A percentile compares a stretch with the other conserved stretches of the same genome.
Conservation (phyloP, 2,113 vertebrate species). For the Elachura formosa region DNA sequence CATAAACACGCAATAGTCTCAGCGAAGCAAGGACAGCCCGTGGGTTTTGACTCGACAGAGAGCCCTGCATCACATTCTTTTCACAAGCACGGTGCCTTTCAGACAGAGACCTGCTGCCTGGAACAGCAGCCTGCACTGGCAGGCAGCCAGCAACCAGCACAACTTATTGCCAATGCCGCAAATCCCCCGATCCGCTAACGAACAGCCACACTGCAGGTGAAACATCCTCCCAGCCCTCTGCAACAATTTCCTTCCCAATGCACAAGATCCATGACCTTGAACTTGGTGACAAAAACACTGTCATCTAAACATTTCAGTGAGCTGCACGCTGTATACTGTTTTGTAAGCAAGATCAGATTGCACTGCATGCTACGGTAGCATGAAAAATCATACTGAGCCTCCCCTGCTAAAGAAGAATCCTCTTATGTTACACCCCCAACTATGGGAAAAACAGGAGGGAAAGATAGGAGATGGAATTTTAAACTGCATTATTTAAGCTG, state of each 20-base stretch:
- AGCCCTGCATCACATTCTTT: constrained; percentile 37
- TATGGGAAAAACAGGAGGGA: background rate
- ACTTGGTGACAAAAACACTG: background rate
- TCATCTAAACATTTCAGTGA: background rate
- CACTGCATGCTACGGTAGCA: background rate
- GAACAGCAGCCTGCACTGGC: constrained; percentile 65
- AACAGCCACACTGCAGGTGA: constrained; percentile 65
- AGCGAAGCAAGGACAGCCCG: constrained; percentile 17
- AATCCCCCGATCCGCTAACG: constrained; percentile 66
- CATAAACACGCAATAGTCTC: constrained; percentile 9
- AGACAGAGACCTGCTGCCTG: constrained; percentile 14
- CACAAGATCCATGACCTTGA: constrained; percentile 62
- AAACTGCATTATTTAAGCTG: background rate
- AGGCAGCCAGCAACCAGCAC: constrained; percentile 69
- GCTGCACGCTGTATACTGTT: background rate
- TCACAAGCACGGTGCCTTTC: background rate
- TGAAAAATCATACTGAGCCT: background rate
- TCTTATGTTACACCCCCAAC: background rate
- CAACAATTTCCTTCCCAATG: background rate
- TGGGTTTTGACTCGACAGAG: background rate
- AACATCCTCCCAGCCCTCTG: constrained; percentile 12
- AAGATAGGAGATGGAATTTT: background rate
- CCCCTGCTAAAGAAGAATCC: background rate
- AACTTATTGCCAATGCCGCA: constrained; percentile 72
- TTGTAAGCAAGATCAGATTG: background rate